Evolutionary conservation across 2,113 vertebrate species (phyloP).

Genomic region (Lonchura striata): DNA sequence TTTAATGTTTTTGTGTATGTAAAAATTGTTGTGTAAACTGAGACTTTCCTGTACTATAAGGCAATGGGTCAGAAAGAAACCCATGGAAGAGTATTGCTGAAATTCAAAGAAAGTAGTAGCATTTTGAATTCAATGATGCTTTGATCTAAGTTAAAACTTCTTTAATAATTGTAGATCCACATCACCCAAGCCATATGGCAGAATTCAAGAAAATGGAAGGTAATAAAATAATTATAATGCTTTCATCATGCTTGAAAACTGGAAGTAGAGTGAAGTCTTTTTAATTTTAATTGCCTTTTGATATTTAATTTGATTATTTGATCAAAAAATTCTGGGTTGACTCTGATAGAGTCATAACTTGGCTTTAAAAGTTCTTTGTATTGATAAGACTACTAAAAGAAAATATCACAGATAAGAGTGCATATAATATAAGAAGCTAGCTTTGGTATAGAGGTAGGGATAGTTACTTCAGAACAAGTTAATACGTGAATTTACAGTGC

Average conservation of each 20-base stretch:
- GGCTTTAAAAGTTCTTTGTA: constrained; percentile 14
- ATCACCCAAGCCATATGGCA: neutral
- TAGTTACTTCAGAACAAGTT: neutral
- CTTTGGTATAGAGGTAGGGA: neutral
- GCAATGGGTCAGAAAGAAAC: neutral
- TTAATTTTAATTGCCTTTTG: constrained; percentile 52
- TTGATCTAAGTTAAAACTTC: constrained; percentile 38
- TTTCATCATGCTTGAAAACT: constrained; percentile 37
- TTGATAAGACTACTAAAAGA: neutral
- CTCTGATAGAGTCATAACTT: neutral
- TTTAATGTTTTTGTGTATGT: neutral
- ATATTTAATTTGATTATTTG: constrained; percentile 55
- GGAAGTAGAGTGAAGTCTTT: neutral
- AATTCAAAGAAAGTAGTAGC: neutral
- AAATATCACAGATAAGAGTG: neutral
- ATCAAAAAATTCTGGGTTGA: constrained; percentile 45
- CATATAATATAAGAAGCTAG: neutral
- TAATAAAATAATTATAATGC: constrained; percentile 51
- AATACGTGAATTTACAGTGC: neutral
- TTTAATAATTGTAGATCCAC: neutral
- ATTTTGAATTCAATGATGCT: neutral
- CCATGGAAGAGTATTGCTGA: neutral
- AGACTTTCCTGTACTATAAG: neutral
- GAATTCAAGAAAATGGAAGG: neutral
- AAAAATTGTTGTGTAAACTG: neutral